Base-by-base conservation (phyloP, 2,797 vertebrate species). In the Antennarius maculatus region DNA sequence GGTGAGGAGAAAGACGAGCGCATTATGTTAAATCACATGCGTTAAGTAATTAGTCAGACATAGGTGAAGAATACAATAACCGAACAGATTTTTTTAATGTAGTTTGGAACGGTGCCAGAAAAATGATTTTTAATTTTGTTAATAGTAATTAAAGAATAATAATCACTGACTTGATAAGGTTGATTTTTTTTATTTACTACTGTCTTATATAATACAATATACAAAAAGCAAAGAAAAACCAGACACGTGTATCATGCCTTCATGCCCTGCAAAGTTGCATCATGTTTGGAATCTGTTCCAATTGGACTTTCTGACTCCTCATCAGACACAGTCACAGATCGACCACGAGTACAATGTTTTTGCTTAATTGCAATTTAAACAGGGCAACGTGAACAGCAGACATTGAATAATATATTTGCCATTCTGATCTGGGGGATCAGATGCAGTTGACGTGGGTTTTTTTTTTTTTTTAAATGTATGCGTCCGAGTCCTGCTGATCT, bases 261-360 rank as follows among this genome's bases (percentile, higher is more conserved):
- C 66, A 64, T 60, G 1, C 5, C 16, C 13, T 3, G 12, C 4
- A 34, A 11, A 50, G 39, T 84, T 84, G 81, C 81, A 59, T 86
- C 69, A 86, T 60, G 28, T n/a, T 37, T 53, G 11, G 42, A 37
- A 41, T 45, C 50, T 27, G 2, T 46, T 6, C 6, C 53, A 47
- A 23, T 42, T 60, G 46, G 2, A 10, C 7, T 37, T 46, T 16
- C 16, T 34, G 13, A 15, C 17, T 11, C 27, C 48, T 43, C 0
- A 8, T n/a, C 3, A 52, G 0, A 17, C 43, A 72, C 52, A 10
- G 37, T 5, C 3, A 34, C 10, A 9, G 2, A 39, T 9, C 2
- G 1, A 11, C 37, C 37, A 39, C 3, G 37, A 8, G 37, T 3
- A 8, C 31, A 34, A 8, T 8, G 7, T 34, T 34, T 34, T 34